These are phyloP conservation scores for Rana temporaria DNA, from an alignment of 2,113 vertebrate species.

Conservation along the genomic window DNA sequence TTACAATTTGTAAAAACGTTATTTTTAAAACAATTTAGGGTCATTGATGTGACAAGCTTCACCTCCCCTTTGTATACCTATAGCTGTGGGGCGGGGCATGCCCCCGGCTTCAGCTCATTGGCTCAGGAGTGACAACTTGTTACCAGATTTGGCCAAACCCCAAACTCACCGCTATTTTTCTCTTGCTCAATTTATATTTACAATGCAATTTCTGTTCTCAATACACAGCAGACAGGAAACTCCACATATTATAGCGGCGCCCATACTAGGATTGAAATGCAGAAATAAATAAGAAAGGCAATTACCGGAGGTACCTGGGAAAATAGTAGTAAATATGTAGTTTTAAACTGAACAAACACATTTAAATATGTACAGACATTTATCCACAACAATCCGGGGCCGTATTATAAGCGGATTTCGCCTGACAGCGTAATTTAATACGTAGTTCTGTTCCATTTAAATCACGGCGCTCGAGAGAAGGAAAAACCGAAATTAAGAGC, in stretches of 20 bases:
- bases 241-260: slow-evolving; percentile 21
- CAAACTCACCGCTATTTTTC: too few relatives aligned
- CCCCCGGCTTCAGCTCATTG: too few relatives aligned
- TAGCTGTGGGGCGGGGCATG: too few relatives aligned
- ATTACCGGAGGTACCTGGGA: slow-evolving; percentile 12
- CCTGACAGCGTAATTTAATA: slow-evolving; percentile 3
- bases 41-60: too few relatives aligned
- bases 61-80: too few relatives aligned
- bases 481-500: slow-evolving; percentile 41
- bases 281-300: slow-evolving; percentile 32
- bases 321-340: slow-evolving; percentile 41
- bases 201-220: too few relatives aligned
- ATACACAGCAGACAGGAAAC: slow-evolving; percentile 12
- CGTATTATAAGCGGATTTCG: slow-evolving; percentile 1
- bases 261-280: slow-evolving; percentile 26
- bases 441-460: slow-evolving; percentile 4
- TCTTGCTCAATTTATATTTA: too few relatives aligned
- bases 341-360: slow-evolving; percentile 29
- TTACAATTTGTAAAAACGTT: too few relatives aligned
- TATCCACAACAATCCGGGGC: slow-evolving; percentile 25
- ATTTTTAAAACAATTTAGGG: too few relatives aligned
- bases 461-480: slow-evolving; percentile 15
- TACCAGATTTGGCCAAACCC: too few relatives aligned
- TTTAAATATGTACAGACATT: slow-evolving; percentile 14
- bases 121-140: too few relatives aligned